Base-by-base conservation (phyloP, 2,888 invertebrate genomes). In the Netelia inedita region DNA sequence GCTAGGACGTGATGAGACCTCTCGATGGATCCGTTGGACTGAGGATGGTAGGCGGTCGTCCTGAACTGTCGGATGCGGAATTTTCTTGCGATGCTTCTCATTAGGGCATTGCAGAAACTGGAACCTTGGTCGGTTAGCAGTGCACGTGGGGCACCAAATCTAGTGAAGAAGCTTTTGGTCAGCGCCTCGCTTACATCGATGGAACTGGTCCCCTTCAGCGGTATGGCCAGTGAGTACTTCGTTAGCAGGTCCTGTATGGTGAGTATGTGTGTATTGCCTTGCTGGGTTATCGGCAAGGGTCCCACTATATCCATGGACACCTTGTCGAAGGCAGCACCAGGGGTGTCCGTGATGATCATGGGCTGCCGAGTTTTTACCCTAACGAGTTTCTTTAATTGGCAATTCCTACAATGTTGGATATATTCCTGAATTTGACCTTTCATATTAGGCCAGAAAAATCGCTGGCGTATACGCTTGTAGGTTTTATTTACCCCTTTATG, bases 111-210 rank as follows among this genome's bases (percentile, higher is more conserved):
- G 1, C 82, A 21, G n/a, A 89, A 88, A 50, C 87, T 87, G 10
- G 82, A 57, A 1, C 89, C 88, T 72, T 87, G 87, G 46, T 90
- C 89, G 0, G 88, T 88, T 1, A 89, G 35, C 0, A 88, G 21
- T 1, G 61, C n/a, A 23, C 79, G 78, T 0, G 88, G 88, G 0
- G 85, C 57, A n/a, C 71, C 53, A 69, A 1, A 81, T 69, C 21
- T 75, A 69, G 28, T 1, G 28, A 28, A 28, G 28, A 28, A 28
- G 28, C 3, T 28, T 28, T 28, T 28, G 2, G 28, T 28, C 28
- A 28, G 1, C 3, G 28, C 28, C 1, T 28, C 28, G 28, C 28
- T 28, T 3, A 28, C 28, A 3, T 1, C 28, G 2, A 28, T 28
- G 1, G 1, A 28, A 28, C 28, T 3, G 1, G 28, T 28, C 3